These are phyloP conservation scores for Atethmia centrago DNA, from an alignment of 2,888 invertebrate genomes.

Conservation along the genomic window DNA sequence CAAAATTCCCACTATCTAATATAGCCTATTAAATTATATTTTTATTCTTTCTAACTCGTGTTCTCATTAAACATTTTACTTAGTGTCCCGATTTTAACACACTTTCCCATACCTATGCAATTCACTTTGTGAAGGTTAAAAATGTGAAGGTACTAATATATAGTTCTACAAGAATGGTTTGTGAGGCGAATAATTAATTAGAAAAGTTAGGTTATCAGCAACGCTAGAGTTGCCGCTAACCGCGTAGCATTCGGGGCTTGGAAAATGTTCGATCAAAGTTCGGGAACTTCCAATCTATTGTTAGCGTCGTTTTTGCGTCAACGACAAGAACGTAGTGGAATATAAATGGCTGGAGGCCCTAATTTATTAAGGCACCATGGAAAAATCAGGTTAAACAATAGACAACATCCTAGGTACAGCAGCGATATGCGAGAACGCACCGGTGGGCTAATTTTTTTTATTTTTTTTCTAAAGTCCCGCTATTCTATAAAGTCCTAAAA, in stretches of 20 bases:
- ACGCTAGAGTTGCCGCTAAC: neutral
- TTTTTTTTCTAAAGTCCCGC: no score
- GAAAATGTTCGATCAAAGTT: constrained; percentile 26
- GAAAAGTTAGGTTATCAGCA: constrained; percentile 29
- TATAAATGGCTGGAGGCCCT: neutral
- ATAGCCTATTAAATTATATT: no score
- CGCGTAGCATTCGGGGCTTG: neutral
- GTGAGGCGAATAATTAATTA: constrained; percentile 29
- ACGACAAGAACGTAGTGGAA: neutral
- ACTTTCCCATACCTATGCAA: no score
- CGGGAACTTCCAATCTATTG: constrained; percentile 15
- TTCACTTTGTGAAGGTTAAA: neutral
- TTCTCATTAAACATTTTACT: no score
- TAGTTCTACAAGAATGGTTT: constrained; percentile 8
- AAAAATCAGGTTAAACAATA: neutral
- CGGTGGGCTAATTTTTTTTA: neutral
- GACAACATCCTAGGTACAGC: neutral
- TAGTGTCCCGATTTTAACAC: no score
- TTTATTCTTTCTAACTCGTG: no score
- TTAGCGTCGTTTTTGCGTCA: neutral
- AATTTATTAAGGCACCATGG: neutral
- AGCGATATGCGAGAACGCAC: no score
- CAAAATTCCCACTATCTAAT: no score
- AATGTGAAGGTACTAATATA: neutral
- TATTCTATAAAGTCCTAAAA: no score